Evolutionary conservation across 2,113 vertebrate species (phyloP).

Genomic region (Porphyrio hochstetteri): DNA sequence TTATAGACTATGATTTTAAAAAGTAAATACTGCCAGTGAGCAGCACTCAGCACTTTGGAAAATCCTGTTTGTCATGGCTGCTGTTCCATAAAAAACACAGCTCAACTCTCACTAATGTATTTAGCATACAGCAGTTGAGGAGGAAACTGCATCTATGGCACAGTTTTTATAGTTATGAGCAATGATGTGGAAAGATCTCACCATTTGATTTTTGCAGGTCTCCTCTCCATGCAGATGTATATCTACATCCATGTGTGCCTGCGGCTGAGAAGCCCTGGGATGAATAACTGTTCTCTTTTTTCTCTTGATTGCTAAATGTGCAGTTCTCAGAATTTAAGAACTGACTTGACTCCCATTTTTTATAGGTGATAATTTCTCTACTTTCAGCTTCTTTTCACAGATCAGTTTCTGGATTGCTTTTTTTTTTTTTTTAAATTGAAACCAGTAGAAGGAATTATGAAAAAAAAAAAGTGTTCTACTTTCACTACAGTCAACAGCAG

Average conservation of each 20-base stretch:
- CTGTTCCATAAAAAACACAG: not conserved
- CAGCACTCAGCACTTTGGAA: not conserved
- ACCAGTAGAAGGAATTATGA: not conserved
- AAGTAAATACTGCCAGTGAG: not conserved
- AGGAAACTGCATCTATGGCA: not conserved
- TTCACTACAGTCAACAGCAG: not conserved
- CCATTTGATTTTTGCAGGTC: not conserved
- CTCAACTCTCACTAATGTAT: not conserved
- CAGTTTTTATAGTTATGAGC: not conserved
- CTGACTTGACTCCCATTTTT: not conserved
- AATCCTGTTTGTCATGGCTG: not conserved
- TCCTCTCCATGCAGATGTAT: not conserved
- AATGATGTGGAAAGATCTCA: not conserved
- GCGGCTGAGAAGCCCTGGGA: not conserved
- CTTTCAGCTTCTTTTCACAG: not conserved
- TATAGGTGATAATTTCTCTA: not conserved
- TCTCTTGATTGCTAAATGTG: not conserved
- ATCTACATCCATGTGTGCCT: not conserved
- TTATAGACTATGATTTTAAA: not conserved
- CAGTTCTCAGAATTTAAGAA: not conserved
- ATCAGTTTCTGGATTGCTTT: not conserved
- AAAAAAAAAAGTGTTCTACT: not conserved
- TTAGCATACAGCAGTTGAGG: not conserved
- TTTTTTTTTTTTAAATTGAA: not conserved
- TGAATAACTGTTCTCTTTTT: not conserved